Evolutionary conservation across 2,113 vertebrate species (phyloP), one percentile per base, ranked within the genome.

Genomic region (Coturnix japonica): DNA sequence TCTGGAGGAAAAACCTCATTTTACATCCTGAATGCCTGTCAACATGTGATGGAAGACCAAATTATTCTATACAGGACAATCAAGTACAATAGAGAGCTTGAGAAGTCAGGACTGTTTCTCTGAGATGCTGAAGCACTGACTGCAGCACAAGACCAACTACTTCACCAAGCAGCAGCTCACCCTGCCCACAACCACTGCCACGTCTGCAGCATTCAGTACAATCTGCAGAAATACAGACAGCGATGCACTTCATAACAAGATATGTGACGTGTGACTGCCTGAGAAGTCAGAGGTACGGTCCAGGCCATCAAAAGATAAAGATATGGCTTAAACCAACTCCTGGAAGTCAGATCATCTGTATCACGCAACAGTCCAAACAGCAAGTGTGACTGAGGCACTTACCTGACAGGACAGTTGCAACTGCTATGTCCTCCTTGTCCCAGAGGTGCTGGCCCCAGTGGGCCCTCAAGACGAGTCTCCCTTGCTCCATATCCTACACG

Each of bases 401-500:
- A 96, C 95, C 95, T 81, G 90, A 81, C 3, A 7, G 56, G 65
- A 72, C 21, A 67, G 0, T 35, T 92, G 81, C 43, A 87, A 71
- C 39, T 65, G 91, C 43, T n/a, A 66, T 57, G 37, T 86, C 73
- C 44, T 95, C 82, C 79, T 72, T 81, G 64, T 86, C 73, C 76
- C 85, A 91, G 53, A 83, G 61, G 25, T 47, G 87, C 75, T 3
- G 22, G 26, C 63, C 76, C 54, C 0, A n/a, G 0, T 10, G 41
- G 43, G 33, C 76, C 75, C 79, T 82, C 1, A 6, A n/a, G 33
- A 70, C 0, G 0, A 63, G 35, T 21, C 2, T 73, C 75, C 37
- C 37, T 81, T 39, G 37, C 65, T 85, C 47, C 76, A 67, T 22
- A 49, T 85, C 35, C 89, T 4, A 2, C 47, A 61, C 1, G 2